phyloP scores from a whole-genome alignment of 2,797 vertebrate genomes.

The Hemibagrus guttatus region DNA sequence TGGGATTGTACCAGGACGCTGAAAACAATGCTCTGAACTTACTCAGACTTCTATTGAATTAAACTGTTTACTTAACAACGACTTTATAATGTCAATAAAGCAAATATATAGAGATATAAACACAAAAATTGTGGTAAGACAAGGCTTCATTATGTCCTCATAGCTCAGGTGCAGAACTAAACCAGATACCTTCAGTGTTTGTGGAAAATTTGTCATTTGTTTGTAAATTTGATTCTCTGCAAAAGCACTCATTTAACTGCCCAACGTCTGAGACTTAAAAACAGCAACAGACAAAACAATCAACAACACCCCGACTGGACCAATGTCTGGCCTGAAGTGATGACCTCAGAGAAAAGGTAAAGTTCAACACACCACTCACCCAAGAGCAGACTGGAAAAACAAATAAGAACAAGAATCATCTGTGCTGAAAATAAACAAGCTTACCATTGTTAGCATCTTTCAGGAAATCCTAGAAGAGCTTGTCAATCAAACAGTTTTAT shows the following conservation, averaged over 20 bases:
- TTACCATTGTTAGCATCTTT: background rate
- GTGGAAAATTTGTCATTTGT: background rate
- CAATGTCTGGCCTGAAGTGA: background rate
- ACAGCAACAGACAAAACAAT: background rate
- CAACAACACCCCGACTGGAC: background rate
- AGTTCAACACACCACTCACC: background rate
- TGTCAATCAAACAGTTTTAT: background rate
- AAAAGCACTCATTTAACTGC: background rate
- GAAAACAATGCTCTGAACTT: background rate
- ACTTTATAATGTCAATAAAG: background rate
- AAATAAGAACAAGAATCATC: background rate
- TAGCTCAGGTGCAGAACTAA: background rate
- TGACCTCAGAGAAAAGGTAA: slow-evolving; percentile 5
- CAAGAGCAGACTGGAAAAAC: background rate
- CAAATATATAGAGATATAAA: background rate
- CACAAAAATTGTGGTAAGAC: background rate
- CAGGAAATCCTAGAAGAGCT: background rate
- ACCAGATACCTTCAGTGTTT: background rate
- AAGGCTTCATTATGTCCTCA: background rate
- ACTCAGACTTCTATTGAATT: background rate
- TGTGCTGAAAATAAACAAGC: slow-evolving; percentile 2
- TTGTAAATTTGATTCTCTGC: background rate
- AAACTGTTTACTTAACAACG: background rate
- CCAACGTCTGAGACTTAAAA: background rate
- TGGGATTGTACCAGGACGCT: background rate